A percentile compares a stretch with the other conserved stretches of the same genome.
Evolutionary conservation across 2,797 vertebrate genomes (phyloP).

Genomic region (Pelodytes ibericus): DNA sequence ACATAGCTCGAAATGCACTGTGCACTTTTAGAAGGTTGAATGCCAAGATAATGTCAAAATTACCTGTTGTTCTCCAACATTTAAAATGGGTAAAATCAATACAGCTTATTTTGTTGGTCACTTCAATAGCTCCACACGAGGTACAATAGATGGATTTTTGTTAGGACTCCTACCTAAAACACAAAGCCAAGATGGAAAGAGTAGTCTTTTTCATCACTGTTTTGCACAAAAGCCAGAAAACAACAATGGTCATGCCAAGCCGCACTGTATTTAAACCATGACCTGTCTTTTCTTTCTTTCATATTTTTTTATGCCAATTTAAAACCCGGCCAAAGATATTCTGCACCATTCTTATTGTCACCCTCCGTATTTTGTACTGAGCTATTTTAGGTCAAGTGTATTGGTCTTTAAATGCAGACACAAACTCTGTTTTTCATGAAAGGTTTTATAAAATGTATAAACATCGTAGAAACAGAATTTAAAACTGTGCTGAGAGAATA

Average conservation of each 20-base stretch:
- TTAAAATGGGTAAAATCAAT: constrained; percentile 52
- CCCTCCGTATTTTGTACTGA: no score
- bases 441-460: no score
- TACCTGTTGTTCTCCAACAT: constrained; percentile 55
- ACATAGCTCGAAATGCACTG: constrained; percentile 47
- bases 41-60: constrained; percentile 56
- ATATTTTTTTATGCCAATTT: no score
- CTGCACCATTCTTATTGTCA: no score
- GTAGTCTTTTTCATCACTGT: not conserved
- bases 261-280: not conserved
- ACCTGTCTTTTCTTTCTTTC: not conserved
- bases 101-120: constrained; percentile 46
- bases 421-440: no score
- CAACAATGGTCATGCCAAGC: not conserved
- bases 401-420: no score
- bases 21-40: constrained; percentile 49
- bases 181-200: constrained; percentile 19
- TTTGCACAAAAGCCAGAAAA: not conserved
- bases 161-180: not conserved
- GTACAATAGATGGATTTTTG: constrained; percentile 26
- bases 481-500: no score
- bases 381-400: no score
- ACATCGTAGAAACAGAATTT: no score
- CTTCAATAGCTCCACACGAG: constrained; percentile 47
- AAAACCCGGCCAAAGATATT: no score